Evolutionary conservation across 1,140 invertebrate species (phyloP).

Genomic region (Delia radicum): DNA sequence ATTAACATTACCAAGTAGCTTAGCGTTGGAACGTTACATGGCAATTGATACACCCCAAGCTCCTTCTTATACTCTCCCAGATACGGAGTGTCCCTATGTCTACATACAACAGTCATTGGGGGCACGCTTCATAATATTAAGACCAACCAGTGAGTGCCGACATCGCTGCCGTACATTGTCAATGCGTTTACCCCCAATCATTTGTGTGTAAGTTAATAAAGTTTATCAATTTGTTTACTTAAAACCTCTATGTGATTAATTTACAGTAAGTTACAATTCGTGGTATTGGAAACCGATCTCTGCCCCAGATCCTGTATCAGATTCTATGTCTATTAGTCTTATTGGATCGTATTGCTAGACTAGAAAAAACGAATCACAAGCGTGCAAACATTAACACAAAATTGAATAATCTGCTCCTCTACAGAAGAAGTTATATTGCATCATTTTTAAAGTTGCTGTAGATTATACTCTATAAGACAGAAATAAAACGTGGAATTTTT

Average conservation of each 20-base stretch:
- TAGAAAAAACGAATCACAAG: not conserved
- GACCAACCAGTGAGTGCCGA: conserved; percentile 67
- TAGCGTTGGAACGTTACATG: conserved; percentile 67
- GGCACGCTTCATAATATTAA: conserved; percentile 63
- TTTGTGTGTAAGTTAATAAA: conserved; percentile 65
- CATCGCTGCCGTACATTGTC: conserved; percentile 63
- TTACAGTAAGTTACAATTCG: conserved; percentile 75
- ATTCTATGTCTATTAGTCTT: conserved; percentile 64
- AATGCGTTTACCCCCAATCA: conserved; percentile 62
- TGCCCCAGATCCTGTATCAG: conserved; percentile 60
- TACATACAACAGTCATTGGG: conserved; percentile 68
- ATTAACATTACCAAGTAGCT: conserved; percentile 56
- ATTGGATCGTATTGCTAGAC: conserved; percentile 68
- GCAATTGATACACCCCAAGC: conserved; percentile 67
- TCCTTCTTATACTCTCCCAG: conserved; percentile 63
- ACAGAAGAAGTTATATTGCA: no score
- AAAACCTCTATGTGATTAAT: not conserved
- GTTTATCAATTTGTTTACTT: not conserved
- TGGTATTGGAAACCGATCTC: conserved; percentile 74
- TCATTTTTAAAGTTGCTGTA: no score
- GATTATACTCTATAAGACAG: no score
- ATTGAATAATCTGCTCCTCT: no score
- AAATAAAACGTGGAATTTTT: no score
- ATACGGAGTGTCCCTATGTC: conserved; percentile 71
- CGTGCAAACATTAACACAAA: no score